Evolutionary conservation across 1,140 invertebrate species (phyloP).

Genomic region (Camponotus vicinus): DNA sequence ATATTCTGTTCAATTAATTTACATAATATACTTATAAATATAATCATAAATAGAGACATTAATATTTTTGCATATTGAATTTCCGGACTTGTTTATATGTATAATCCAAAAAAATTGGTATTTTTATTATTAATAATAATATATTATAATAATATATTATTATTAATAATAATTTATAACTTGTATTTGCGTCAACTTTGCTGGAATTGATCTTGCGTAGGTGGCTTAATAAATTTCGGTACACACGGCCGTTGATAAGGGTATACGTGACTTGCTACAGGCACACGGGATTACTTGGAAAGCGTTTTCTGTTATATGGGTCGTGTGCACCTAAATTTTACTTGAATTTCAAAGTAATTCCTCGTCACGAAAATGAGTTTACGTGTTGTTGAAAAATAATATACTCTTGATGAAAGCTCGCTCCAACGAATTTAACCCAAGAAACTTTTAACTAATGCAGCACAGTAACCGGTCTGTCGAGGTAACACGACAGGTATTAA

Average conservation of each 20-base stretch:
- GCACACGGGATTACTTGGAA: constrained; percentile 67
- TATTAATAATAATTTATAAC: constrained; percentile 21
- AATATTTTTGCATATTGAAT: constrained; percentile 18
- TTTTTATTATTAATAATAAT: constrained; percentile 38
- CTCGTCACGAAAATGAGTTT: constrained; percentile 53
- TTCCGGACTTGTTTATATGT: background rate
- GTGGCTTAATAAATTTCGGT: constrained; percentile 61
- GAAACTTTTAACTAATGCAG: constrained; percentile 43
- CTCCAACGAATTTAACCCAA: constrained; percentile 46
- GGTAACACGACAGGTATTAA: constrained; percentile 20
- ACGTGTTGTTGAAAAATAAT: constrained; percentile 57
- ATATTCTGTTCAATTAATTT: constrained; percentile 1
- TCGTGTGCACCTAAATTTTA: constrained; percentile 62
- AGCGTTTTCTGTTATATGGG: constrained; percentile 55
- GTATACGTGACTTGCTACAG: constrained; percentile 69
- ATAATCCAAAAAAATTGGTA: background rate
- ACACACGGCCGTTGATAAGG: constrained; percentile 50
- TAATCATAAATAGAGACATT: background rate
- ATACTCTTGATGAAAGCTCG: background rate
- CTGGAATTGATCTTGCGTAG: constrained; percentile 12
- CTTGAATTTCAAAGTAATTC: constrained; percentile 67
- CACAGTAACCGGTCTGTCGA: background rate
- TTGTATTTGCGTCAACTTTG: constrained; percentile 52
- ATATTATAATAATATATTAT: background rate
- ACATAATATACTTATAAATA: background rate